Evolutionary conservation across 2,113 vertebrate species (phyloP), one percentile per base, ranked within the genome.

Genomic region (Brienomyrus brachyistius): DNA sequence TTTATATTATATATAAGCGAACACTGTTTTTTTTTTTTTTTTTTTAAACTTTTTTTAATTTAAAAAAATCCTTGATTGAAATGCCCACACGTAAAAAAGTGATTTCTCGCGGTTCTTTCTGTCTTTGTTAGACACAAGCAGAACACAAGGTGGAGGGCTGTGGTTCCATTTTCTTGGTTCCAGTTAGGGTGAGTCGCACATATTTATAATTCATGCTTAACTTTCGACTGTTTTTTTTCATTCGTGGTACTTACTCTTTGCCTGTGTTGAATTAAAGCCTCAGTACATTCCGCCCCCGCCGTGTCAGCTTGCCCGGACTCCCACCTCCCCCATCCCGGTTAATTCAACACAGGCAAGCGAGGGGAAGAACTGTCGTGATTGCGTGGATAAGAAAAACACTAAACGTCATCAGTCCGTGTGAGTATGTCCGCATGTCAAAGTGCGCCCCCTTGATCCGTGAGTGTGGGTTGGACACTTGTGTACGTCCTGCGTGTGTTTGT

Each of bases 31-130:
- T 50, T 50, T 11, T 96, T 95, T 92, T 95, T 54, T 95, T 96
- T 94, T 92, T 27, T 94, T 93, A 1, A 31, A 94, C 88, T 93
- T 95, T 96, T 96, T 94, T 95, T 95, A 94, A 94, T 94, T 96
- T 93, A 95, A 92, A 96, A 96, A 96, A 96, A 94, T 95, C 94
- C 93, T 95, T 95, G 95, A 96, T 96, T 96, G 94, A 96, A 96
- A 96, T 96, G 95, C 96, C 95, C 95, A 94, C 95, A 95, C 95
- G 95, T 96, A 96, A 95, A 96, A 91, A 96, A 96, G 95, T 95
- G 96, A 95, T 95, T 94, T 94, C 93, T 94, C 93, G 95, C 91
- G 92, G 95, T 94, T 95, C 94, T 70, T 74, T 47, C 62, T 48
- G 43, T 88, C 56, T 88, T 88, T 88, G 21, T 66, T 56, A 88